Evolutionary conservation across 2,113 vertebrate species (phyloP).

Genomic region (Mormyrus lacerda): DNA sequence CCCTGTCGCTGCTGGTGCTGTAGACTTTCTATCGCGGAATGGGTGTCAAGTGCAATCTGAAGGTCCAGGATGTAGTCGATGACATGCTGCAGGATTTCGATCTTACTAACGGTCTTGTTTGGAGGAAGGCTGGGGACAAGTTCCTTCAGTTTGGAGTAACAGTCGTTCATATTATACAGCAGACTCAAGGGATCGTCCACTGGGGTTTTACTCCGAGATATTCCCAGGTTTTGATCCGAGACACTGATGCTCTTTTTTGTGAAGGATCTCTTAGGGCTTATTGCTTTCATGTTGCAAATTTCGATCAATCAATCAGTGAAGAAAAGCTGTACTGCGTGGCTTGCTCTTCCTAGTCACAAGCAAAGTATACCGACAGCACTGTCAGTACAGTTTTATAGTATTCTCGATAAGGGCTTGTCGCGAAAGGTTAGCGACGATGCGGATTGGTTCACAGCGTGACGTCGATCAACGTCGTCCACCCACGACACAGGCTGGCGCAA

Average conservation of each 20-base stretch:
- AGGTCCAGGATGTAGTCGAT: constrained; percentile 88
- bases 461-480: constrained; percentile 27
- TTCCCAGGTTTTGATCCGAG: constrained; percentile 68
- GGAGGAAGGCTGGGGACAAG: constrained; percentile 81
- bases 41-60: constrained; percentile 80
- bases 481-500: constrained; percentile 25
- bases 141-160: constrained; percentile 80
- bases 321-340: background rate
- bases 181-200: constrained; percentile 73
- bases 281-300: constrained; percentile 68
- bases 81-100: constrained; percentile 88
- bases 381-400: constrained; percentile 31
- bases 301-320: background rate
- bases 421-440: background rate
- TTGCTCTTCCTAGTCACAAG: background rate
- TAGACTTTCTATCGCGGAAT: constrained; percentile 59
- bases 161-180: constrained; percentile 83
- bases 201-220: constrained; percentile 71
- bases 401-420: constrained; percentile 18
- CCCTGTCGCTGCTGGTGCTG: constrained; percentile 45
- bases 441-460: constrained; percentile 31
- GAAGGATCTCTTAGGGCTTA: constrained; percentile 69
- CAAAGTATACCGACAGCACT: background rate
- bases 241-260: constrained; percentile 57
- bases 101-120: constrained; percentile 81